Evolutionary conservation across 35 echinoderm and acorn worm species (phyloP).

Genomic region (Lytechinus pictus): DNA sequence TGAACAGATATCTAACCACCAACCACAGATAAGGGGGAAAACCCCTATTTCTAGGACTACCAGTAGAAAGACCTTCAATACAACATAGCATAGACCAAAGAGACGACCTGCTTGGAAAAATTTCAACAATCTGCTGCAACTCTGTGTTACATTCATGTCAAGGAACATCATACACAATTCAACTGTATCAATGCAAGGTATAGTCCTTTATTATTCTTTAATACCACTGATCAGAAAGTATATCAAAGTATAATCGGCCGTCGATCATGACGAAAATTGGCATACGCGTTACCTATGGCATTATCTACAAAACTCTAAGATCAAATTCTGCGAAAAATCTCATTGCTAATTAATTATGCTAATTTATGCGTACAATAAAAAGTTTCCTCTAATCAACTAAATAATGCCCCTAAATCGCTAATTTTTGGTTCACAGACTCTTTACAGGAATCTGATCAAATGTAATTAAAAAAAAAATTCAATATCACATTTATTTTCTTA

Average conservation of each 20-base stretch:
- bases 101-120: slow-evolving; percentile 75
- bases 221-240: neutral
- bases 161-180: neutral
- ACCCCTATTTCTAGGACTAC: slow-evolving; percentile 90
- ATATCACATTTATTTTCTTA: too few species aligned
- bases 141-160: slow-evolving; percentile 39
- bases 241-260: neutral
- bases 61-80: slow-evolving; percentile 95
- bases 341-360: too few species aligned
- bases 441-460: too few species aligned
- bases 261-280: too few species aligned
- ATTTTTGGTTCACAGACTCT: too few species aligned
- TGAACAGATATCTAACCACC: slow-evolving; percentile 98
- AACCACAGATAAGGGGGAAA: slow-evolving; percentile 91
- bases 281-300: too few species aligned
- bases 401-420: too few species aligned
- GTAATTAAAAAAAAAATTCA: too few species aligned
- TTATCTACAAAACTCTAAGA: too few species aligned
- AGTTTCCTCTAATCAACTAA: too few species aligned
- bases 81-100: slow-evolving; percentile 94
- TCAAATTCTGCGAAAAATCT: too few species aligned
- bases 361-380: too few species aligned
- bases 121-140: slow-evolving; percentile 56
- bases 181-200: neutral
- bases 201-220: neutral